Percentiles rank a stretch among this genome's conserved stretches.
phyloP scores from a whole-genome alignment of 2,113 vertebrate species.

The Syrmaticus mikado region DNA sequence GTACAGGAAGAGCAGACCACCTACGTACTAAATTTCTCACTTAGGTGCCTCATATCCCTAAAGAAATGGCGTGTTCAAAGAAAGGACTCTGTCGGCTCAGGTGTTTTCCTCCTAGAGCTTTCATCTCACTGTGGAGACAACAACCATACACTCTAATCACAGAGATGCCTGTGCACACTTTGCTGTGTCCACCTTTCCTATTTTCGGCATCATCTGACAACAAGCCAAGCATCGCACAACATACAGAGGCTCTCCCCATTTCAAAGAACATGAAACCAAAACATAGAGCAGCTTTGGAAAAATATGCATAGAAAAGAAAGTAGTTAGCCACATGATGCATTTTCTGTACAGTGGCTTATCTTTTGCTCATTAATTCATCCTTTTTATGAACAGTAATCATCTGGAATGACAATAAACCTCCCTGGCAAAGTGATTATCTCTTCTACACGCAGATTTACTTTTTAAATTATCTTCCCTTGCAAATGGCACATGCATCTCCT shows the following conservation, averaged over 20 bases:
- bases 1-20: neutral
- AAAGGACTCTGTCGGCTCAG: neutral
- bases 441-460: neutral
- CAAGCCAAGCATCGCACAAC: neutral
- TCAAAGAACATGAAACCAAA: neutral
- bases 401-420: slow-evolving; percentile 6
- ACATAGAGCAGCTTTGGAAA: neutral
- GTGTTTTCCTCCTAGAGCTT: neutral
- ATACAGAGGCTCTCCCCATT: neutral
- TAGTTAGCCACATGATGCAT: neutral
- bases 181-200: neutral
- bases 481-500: neutral
- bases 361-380: slow-evolving; percentile 7
- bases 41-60: neutral
- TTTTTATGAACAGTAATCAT: neutral
- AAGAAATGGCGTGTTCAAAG: neutral
- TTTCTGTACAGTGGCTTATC: neutral
- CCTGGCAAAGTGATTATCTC: neutral
- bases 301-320: neutral
- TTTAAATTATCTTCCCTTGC: neutral
- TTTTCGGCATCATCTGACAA: neutral
- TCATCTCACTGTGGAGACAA: neutral
- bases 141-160: neutral
- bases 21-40: neutral
- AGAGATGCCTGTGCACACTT: neutral